Conservation (phyloP, 2,113 vertebrate species). For the Pomatostomus ruficeps region DNA sequence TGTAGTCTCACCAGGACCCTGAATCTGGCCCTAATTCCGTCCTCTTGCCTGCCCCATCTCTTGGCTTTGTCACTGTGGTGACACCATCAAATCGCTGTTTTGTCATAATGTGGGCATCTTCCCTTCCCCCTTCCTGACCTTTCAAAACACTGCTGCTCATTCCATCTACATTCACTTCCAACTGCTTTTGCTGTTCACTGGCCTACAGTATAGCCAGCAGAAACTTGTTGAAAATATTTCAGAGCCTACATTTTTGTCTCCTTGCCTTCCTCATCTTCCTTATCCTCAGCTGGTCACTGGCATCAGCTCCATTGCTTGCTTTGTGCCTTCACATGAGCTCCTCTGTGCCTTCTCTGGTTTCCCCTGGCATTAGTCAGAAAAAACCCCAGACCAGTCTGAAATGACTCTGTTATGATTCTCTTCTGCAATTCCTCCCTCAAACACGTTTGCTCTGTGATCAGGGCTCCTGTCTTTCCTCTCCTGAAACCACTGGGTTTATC, state of each 20-base stretch:
- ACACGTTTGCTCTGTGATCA: neutral
- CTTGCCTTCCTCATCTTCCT: neutral
- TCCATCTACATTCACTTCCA: neutral
- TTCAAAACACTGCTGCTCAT: neutral
- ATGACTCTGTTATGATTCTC: neutral
- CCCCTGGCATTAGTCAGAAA: neutral
- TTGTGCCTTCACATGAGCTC: neutral
- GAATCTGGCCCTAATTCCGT: neutral
- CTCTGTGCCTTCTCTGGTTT: neutral
- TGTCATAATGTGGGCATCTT: rapidly evolving
- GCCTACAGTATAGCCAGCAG: neutral
- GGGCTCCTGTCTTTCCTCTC: neutral
- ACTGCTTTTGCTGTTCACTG: neutral
- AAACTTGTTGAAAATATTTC: neutral
- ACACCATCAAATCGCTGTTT: neutral
- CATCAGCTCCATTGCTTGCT: neutral
- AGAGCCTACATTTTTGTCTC: neutral
- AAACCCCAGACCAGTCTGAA: neutral
- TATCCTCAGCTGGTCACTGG: rapidly evolving
- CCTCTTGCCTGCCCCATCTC: neutral
- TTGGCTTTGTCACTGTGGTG: neutral
- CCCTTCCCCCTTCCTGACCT: neutral
- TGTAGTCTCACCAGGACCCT: neutral
- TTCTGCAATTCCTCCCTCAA: neutral
- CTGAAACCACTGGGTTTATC: neutral